Evolutionary conservation across 37 sponge, comb jelly and placozoan genomes (phyloP), one percentile per base, ranked within the genome.

Genomic region (Haliclona indistincta): DNA sequence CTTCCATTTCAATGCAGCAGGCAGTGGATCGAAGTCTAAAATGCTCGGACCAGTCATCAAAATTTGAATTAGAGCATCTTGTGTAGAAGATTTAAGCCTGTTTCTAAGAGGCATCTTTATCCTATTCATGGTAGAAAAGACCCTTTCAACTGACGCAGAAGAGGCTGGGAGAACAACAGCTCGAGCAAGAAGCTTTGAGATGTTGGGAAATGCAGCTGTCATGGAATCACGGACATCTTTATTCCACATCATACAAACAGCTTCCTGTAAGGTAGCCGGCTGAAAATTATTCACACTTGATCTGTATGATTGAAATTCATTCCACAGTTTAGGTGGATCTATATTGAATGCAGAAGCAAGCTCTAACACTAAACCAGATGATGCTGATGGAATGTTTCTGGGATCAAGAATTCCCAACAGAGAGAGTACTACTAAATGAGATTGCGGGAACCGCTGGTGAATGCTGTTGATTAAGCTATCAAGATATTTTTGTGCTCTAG

Each of bases 391-490:
- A 11, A 49, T 17, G 17, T 49, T 49, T 17, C 52, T 11, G 11
- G 52, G 52, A 49, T 49, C 52, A 49, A 49, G 52, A n/a, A n/a
- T n/a, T n/a, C n/a, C n/a, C n/a, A n/a, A n/a, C n/a, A n/a, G n/a
- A n/a, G n/a, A n/a, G n/a, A n/a, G n/a, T n/a, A n/a, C n/a, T n/a
- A n/a, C n/a, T n/a, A 17, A 19, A 49, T 17, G 52, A 49, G 52
- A 11, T 49, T 49, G 52, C 32, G 72, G 72, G 52, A 70, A 70
- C 52, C 72, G 41, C 36, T 44, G 53, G 11, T 44, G 41, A 45
- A 70, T 70, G 44, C 45, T 70, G 44, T 42, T 30, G 32, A 70
- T 70, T 53, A 70, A 41, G n/a, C n/a, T n/a, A n/a, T n/a, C n/a
- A n/a, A n/a, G n/a, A n/a, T n/a, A n/a, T n/a, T n/a, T n/a, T n/a